phyloP scores from a whole-genome alignment of 2,797 vertebrate species.

The Hozukius guyotensis region DNA sequence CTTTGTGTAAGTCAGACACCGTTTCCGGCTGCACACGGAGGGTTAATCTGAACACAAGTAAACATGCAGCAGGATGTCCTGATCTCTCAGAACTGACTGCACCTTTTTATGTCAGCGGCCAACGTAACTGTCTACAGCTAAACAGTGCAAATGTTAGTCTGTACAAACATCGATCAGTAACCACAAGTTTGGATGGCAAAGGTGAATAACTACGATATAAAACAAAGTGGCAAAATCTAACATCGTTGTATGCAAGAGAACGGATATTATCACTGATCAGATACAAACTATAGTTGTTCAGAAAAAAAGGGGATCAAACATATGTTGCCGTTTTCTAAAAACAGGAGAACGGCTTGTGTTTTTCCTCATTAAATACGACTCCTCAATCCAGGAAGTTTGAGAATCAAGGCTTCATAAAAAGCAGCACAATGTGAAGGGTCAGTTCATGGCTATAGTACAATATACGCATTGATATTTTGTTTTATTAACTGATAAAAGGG shows the following conservation, averaged over 20 bases:
- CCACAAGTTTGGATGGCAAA: constrained; percentile 17
- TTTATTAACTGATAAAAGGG: background rate
- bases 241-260: background rate
- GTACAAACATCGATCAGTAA: background rate
- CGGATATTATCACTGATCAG: background rate
- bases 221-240: constrained; percentile 24
- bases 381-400: constrained; percentile 16
- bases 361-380: background rate
- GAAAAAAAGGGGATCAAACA: background rate
- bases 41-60: constrained; percentile 15
- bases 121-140: background rate
- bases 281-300: background rate
- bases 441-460: background rate
- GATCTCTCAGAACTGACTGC: constrained; percentile 4
- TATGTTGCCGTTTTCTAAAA: background rate
- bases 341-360: background rate
- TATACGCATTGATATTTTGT: background rate
- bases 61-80: constrained; percentile 6
- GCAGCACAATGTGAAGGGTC: constrained; percentile 32
- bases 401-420: constrained; percentile 49
- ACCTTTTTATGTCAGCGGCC: background rate
- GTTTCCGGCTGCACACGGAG: constrained; percentile 25
- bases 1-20: background rate
- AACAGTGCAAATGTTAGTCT: constrained; percentile 16
- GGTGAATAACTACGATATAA: constrained; percentile 4